Evolutionary conservation across 1,140 invertebrate genomes (phyloP).

Genomic region (Stegodyphus mimosarum): DNA sequence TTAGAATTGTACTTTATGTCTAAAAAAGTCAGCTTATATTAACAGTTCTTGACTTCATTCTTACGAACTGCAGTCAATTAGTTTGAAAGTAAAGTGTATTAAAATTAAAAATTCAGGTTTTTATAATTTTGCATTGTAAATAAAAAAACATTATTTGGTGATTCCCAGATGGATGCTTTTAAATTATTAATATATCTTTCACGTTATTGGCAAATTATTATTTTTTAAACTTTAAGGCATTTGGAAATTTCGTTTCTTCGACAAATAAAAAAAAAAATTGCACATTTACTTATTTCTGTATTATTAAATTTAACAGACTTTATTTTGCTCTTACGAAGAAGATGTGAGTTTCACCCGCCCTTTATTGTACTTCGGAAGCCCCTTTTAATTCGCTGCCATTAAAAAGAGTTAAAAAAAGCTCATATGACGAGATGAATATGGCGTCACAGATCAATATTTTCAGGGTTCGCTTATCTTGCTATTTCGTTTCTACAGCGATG

Average conservation of each 20-base stretch:
- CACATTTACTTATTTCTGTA: not conserved
- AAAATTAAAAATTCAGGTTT: too few relatives aligned
- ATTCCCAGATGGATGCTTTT: not conserved
- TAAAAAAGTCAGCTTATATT: too few relatives aligned
- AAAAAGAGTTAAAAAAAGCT: not conserved
- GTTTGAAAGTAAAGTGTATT: too few relatives aligned
- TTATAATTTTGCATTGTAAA: too few relatives aligned
- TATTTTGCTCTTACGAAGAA: not conserved
- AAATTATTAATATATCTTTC: not conserved
- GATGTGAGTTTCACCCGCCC: not conserved
- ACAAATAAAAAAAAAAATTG: not conserved
- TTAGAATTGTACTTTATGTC: too few relatives aligned
- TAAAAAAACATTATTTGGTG: too few relatives aligned
- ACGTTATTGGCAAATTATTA: not conserved
- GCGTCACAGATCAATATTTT: conserved; percentile 4
- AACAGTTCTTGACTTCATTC: too few relatives aligned
- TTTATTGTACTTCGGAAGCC: conserved; percentile 3
- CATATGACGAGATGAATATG: not conserved
- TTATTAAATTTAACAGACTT: not conserved
- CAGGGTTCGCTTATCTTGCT: not conserved
- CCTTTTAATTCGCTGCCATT: conserved; percentile 9
- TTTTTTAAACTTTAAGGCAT: not conserved
- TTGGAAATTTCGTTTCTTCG: not conserved
- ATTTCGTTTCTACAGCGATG: too few relatives aligned
- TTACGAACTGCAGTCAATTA: too few relatives aligned